Evolutionary conservation across 2,888 invertebrate genomes (phyloP).

Genomic region (Drosophila parthenogenetica): DNA sequence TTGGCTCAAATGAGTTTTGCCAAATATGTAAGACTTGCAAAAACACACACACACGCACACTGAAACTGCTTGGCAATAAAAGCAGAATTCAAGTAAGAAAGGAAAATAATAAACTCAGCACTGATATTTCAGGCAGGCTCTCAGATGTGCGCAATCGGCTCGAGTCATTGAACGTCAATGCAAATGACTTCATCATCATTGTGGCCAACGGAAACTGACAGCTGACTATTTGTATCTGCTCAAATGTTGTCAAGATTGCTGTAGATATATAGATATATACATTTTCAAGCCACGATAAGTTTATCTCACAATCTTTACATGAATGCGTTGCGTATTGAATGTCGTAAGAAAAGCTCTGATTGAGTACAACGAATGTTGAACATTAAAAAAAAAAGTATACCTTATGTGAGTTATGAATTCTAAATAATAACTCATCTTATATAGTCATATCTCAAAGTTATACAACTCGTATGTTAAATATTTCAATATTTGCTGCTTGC

Average conservation of each 20-base stretch:
- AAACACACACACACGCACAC: constrained; percentile 16
- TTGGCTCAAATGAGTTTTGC: constrained; percentile 52
- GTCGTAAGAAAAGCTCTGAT: neutral
- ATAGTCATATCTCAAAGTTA: neutral
- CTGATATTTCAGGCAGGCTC: constrained; percentile 23
- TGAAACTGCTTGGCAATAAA: constrained; percentile 35
- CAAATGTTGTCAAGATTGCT: constrained; percentile 28
- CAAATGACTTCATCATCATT: constrained; percentile 65
- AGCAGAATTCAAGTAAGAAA: constrained; percentile 24
- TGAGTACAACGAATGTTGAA: neutral
- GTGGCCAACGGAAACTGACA: constrained; percentile 42
- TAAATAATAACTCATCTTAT: neutral
- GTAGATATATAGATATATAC: constrained; percentile 1
- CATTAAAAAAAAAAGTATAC: neutral
- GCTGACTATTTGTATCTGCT: constrained; percentile 46
- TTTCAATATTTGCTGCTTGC: neutral
- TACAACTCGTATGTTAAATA: neutral
- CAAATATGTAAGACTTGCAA: constrained; percentile 48
- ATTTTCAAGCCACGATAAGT: constrained; percentile 18
- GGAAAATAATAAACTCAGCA: constrained; percentile 3
- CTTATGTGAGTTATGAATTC: neutral
- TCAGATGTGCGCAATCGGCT: constrained; percentile 39
- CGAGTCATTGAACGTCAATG: constrained; percentile 67
- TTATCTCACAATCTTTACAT: constrained; percentile 4
- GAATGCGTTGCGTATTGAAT: neutral